Percentiles rank a stretch among this genome's conserved stretches.
phyloP scores from a whole-genome alignment of 2,797 vertebrate species.

The Sebastes goodei region DNA sequence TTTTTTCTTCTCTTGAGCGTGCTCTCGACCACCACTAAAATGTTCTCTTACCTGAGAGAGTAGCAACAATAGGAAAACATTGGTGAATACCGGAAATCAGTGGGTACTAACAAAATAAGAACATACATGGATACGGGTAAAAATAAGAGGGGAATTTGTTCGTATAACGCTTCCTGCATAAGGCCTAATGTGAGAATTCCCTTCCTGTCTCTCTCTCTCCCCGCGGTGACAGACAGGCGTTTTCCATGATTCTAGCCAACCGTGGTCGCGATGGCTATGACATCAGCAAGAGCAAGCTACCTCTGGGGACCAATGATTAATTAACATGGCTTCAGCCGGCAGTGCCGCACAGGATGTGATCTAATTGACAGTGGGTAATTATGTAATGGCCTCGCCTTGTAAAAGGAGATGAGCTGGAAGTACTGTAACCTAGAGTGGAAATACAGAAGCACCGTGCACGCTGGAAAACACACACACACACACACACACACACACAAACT shows the following conservation, averaged over 20 bases:
- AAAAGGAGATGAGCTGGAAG: conserved; percentile 73
- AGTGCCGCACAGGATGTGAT: conserved; percentile 70
- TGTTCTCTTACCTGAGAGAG: too few relatives aligned
- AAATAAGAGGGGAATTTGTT: too few relatives aligned
- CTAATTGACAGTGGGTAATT: conserved; percentile 73
- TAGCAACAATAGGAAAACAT: too few relatives aligned
- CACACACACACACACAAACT: not conserved
- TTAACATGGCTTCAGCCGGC: conserved; percentile 70
- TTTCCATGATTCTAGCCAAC: conserved; percentile 48
- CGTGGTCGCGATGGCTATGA: conserved; percentile 27
- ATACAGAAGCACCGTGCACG: conserved; percentile 17
- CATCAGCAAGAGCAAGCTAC: conserved; percentile 54
- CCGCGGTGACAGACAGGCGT: conserved; percentile 7
- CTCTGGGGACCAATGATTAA: conserved; percentile 74
- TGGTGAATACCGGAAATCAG: too few relatives aligned
- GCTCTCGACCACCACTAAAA: fast-evolving
- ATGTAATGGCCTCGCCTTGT: conserved; percentile 72
- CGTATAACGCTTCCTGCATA: too few relatives aligned
- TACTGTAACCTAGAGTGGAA: conserved; percentile 57
- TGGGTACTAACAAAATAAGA: too few relatives aligned
- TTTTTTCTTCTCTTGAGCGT: too few relatives aligned
- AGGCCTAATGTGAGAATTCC: conserved; percentile 28
- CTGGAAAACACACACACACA: conserved; percentile 1
- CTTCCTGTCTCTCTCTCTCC: conserved; percentile 1
- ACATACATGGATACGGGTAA: too few relatives aligned